These are phyloP conservation scores for Lithophane semibrunnea DNA, from an alignment of 2,888 invertebrate genomes.

Conservation along the genomic window DNA sequence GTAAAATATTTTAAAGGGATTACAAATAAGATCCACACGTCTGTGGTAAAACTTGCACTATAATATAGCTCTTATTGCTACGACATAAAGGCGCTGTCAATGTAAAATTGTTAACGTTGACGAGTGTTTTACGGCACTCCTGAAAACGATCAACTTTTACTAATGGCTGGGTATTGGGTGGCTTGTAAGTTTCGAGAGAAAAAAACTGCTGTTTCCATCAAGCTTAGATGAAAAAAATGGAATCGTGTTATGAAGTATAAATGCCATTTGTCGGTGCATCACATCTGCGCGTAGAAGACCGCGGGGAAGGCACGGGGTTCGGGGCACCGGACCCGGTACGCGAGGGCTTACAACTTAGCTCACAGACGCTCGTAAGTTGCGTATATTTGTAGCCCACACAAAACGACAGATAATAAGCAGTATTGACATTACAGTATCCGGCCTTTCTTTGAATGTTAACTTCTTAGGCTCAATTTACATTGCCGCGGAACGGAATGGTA, in stretches of 20 bases:
- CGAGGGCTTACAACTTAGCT: no score
- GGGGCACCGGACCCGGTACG: not conserved
- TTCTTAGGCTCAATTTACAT: no score
- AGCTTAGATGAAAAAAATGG: not conserved
- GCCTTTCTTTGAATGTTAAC: not conserved
- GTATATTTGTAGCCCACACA: not conserved
- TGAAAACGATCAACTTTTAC: not conserved
- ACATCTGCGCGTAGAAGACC: not conserved
- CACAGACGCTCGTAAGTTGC: no score
- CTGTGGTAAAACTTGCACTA: not conserved
- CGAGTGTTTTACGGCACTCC: not conserved
- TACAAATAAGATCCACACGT: not conserved
- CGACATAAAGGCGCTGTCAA: not conserved
- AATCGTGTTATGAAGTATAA: not conserved
- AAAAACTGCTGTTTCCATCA: not conserved
- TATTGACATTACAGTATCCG: not conserved
- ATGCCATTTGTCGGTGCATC: not conserved
- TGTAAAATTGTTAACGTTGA: not conserved
- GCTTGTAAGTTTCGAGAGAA: not conserved
- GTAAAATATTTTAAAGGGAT: not conserved
- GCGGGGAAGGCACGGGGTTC: not conserved
- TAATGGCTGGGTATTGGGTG: not conserved
- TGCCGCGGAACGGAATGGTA: not conserved
- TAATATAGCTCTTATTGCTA: not conserved
- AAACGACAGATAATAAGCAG: not conserved